Conservation (phyloP, 2,113 vertebrate species). For the Haemorhous mexicanus region DNA sequence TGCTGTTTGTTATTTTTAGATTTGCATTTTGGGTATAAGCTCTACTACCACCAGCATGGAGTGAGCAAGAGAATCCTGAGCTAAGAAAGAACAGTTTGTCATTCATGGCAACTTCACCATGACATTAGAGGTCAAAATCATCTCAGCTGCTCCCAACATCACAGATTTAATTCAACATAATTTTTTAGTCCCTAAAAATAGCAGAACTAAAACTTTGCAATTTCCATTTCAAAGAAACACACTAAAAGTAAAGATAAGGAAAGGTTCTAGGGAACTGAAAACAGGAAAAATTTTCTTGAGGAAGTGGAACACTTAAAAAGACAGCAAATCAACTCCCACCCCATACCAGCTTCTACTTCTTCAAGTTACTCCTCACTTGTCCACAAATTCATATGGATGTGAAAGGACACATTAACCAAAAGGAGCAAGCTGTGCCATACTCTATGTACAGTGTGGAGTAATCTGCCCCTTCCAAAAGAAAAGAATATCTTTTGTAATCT, state of each 20-base stretch:
- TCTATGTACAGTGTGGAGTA: background rate
- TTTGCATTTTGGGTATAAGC: background rate
- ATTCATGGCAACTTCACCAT: background rate
- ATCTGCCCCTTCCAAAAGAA: background rate
- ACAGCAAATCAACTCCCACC: background rate
- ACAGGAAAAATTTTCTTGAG: background rate
- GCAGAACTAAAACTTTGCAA: background rate
- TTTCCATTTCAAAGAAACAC: background rate
- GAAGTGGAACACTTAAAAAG: background rate
- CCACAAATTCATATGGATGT: background rate
- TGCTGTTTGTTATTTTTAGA: background rate
- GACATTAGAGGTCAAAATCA: background rate
- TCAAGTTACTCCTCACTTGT: background rate
- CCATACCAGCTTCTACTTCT: background rate
- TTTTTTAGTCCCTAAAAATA: background rate
- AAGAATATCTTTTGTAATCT: background rate
- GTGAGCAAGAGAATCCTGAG: background rate
- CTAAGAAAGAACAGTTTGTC: background rate
- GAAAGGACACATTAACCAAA: background rate
- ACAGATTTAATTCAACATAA: background rate
- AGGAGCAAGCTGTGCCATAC: background rate
- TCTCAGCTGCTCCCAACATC: background rate
- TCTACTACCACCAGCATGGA: background rate
- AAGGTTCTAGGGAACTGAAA: background rate
- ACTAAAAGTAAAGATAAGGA: background rate